Evolutionary conservation across 2,888 invertebrate genomes (phyloP), one percentile per base, ranked within the genome.

Genomic region (Ecliptopera silaceata): DNA sequence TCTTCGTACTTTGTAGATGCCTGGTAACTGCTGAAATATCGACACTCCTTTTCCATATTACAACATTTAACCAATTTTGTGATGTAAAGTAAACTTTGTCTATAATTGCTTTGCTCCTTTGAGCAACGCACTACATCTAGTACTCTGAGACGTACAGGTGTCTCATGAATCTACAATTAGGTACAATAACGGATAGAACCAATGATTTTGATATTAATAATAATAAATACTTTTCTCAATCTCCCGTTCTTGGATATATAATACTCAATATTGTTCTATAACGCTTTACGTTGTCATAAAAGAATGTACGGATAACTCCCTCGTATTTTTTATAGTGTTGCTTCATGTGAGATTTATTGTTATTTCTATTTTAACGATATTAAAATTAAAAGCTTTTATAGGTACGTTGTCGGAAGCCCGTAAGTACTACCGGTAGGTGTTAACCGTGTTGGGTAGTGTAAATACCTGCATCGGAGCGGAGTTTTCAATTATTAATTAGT

Each of bases 281-380:
- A 59, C 51, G 56, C 65, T 71, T 71, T 66, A 70, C 49, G 60
- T 60, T 60, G 56, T 59, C 67, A 61, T 75, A 69, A 76, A n/a
- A n/a, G n/a, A n/a, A n/a, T n/a, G n/a, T n/a, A n/a, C n/a, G n/a
- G n/a, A 65, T 70, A 71, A 67, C 69, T 64, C 53, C 57, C 66
- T 66, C 56, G 56, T 56, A 60, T 58, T 65, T 66, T 68, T 69
- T 70, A 69, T 62, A 62, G 51, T 63, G 38, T 59, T 41, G 43
- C 58, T 70, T 70, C 67, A 73, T 48, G 64, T 63, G 51, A 49
- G 51, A 56, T 60, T 65, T 64, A 64, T 65, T 64, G 62, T 64
- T 60, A 63, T 56, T 55, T 66, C 57, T 59, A 49, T 67, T 52
- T 57, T 61, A 64, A 51, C 34, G 59, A 52, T 64, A 65, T 63